These are phyloP conservation scores for Drosophila phalerata DNA, from an alignment of 2,888 invertebrate genomes.

Conservation along the genomic window DNA sequence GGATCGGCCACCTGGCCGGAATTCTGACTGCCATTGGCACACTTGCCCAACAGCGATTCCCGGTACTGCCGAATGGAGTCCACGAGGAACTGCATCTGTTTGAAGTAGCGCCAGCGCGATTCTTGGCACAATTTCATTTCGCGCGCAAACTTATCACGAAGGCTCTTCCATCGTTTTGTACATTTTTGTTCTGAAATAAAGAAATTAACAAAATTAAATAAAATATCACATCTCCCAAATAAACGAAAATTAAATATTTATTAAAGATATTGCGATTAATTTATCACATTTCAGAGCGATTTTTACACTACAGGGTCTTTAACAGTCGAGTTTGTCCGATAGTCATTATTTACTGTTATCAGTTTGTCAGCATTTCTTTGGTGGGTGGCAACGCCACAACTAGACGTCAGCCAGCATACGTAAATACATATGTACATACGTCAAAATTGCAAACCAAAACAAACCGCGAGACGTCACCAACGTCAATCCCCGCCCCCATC, in stretches of 20 bases:
- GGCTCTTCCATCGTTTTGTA: constrained; percentile 83
- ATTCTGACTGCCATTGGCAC: constrained; percentile 73
- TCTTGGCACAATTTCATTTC: constrained; percentile 84
- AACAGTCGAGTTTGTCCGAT: background rate
- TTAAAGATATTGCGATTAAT: background rate
- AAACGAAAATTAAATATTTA: no score
- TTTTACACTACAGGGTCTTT: background rate
- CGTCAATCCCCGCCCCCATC: constrained; percentile 29
- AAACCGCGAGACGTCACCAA: constrained; percentile 66
- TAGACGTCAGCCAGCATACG: constrained; percentile 40
- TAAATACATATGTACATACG: constrained; percentile 49
- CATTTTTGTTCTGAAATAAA: constrained; percentile 82
- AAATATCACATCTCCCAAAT: no score
- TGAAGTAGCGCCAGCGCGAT: constrained; percentile 84
- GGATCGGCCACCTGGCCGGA: constrained; percentile 81
- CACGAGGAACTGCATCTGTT: constrained; percentile 83
- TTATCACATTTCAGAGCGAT: background rate
- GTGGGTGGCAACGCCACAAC: constrained; percentile 58
- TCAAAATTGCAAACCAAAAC: constrained; percentile 76
- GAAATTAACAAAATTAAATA: background rate
- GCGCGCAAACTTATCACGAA: constrained; percentile 83
- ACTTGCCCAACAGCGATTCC: constrained; percentile 82
- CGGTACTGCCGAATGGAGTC: constrained; percentile 83
- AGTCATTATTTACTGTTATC: constrained; percentile 5
- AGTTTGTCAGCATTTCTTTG: constrained; percentile 15